phyloP scores from a whole-genome alignment of 2,113 vertebrate species.

The Naja naja region DNA sequence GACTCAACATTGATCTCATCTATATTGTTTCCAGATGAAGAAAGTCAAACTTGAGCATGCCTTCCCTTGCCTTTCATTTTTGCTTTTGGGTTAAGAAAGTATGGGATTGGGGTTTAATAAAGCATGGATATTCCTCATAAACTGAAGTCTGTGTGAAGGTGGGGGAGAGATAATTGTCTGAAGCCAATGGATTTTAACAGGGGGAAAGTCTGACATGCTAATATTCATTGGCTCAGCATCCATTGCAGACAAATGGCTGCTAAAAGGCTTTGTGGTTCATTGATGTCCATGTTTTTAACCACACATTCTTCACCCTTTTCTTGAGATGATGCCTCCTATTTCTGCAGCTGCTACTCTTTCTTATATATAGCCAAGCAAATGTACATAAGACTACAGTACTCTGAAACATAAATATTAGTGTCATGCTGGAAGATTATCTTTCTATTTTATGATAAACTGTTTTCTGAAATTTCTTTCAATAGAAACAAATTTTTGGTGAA shows the following conservation, averaged over 20 bases:
- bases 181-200: conserved; percentile 59
- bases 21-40: neutral
- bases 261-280: conserved; percentile 82
- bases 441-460: neutral
- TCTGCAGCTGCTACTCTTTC: conserved; percentile 17
- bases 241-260: conserved; percentile 76
- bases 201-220: conserved; percentile 63
- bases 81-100: conserved; percentile 41
- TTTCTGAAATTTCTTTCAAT: neutral
- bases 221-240: conserved; percentile 75
- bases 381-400: neutral
- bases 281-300: conserved; percentile 68
- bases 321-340: conserved; percentile 49
- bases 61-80: conserved; percentile 8
- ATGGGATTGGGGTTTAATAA: conserved; percentile 24
- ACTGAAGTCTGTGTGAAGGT: neutral
- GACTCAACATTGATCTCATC: neutral
- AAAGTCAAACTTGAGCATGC: conserved; percentile 40
- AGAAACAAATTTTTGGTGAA: neutral
- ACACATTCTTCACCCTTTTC: conserved; percentile 67
- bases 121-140: conserved; percentile 6
- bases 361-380: conserved; percentile 1
- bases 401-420: neutral
- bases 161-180: conserved; percentile 20
- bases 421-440: neutral